Evolutionary conservation across 2,113 vertebrate species (phyloP).

Genomic region (Chrysemys picta): DNA sequence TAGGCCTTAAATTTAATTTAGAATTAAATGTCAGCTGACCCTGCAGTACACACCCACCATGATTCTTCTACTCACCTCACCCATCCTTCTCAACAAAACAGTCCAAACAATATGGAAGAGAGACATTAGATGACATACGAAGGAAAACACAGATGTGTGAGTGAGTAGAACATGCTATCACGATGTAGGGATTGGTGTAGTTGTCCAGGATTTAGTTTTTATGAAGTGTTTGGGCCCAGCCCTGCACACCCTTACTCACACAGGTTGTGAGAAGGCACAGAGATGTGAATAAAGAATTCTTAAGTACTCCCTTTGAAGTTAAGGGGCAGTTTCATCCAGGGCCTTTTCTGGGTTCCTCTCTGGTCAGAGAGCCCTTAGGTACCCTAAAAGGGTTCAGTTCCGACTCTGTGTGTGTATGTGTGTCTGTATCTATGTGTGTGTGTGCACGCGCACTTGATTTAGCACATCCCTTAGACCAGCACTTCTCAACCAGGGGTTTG

Average conservation of each 20-base stretch:
- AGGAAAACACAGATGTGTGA: background rate
- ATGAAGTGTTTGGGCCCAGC: background rate
- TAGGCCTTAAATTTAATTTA: background rate
- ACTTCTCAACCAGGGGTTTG: no score
- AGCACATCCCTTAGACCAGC: background rate
- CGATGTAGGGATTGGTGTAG: rapidly evolving
- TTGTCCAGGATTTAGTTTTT: background rate
- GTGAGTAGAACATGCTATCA: background rate
- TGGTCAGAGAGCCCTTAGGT: background rate
- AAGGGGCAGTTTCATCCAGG: background rate
- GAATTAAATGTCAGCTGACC: constrained; percentile 17
- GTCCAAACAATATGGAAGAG: background rate
- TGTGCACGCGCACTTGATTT: background rate
- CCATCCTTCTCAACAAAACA: background rate
- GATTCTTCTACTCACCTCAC: background rate
- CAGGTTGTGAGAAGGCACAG: background rate
- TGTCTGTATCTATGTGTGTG: no score
- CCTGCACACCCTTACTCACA: background rate
- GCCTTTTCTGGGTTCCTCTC: background rate
- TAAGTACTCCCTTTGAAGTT: background rate
- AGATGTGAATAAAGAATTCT: background rate
- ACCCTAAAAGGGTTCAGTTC: rapidly evolving
- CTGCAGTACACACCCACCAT: background rate
- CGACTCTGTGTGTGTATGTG: background rate
- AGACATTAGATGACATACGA: background rate